Base-by-base conservation (phyloP, 2,797 vertebrate species). In the Aythya fuligula region DNA sequence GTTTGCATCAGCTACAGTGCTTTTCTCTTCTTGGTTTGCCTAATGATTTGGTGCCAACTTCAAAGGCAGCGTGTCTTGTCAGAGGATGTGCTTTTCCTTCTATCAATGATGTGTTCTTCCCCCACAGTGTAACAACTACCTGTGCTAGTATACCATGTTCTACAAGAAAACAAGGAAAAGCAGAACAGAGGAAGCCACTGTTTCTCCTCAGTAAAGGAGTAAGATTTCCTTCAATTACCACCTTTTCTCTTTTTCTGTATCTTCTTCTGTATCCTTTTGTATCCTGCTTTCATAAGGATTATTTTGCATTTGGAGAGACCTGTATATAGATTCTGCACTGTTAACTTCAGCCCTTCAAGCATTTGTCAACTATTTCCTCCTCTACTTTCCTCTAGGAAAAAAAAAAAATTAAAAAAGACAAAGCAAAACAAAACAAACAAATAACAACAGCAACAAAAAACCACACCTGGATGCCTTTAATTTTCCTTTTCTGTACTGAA, bases 291-390 rank as follows among this genome's bases (percentile, higher is more conserved):
- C 54, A 69, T 61, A 61, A 90, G 11, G 36, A 25, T 60, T 41
- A 34, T 71, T 87, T 67, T 77, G 60, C 39, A 74, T 39, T 41
- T 61, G 61, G 22, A 61, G 22, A 71, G 32, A 89, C 61, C n/a
- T 2, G 6, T 88, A 5, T 41, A 60, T 30, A 79, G 14, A 60
- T 53, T 19, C 24, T 84, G 28, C 32, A 11, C 32, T 54, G 15
- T 58, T 88, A 62, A 72, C 38, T 36, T 65, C 57, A 69, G 51
- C 12, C 38, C 20, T 81, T 39, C 49, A 79, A 93, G 76, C 47
- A 70, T 85, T 61, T 91, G 56, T 36, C 89, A 95, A 38, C 66
- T 81, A 69, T 70, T 91, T 41, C 24, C 61, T 65, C 24, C n/a
- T 70, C 41, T 69, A 49, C 15, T 39, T 83, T 61, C 14, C 54